A percentile compares a stretch with the other conserved stretches of the same genome.
These are phyloP conservation scores for Oconnorella tubifera DNA, from an alignment of 2,888 invertebrate genomes.

Conservation along the genomic window DNA sequence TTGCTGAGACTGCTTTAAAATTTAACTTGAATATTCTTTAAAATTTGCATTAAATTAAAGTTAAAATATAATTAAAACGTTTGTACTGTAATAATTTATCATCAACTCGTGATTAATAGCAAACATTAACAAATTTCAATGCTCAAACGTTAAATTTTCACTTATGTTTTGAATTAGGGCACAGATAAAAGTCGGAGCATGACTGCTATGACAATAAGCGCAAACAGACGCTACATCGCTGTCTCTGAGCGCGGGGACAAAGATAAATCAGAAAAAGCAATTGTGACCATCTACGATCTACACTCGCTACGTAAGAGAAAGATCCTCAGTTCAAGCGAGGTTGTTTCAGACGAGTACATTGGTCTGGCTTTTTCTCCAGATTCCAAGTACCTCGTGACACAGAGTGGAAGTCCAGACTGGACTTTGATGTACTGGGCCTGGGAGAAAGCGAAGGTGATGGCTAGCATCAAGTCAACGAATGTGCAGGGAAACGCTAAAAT, in stretches of 20 bases:
- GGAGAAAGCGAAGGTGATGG: constrained; percentile 69
- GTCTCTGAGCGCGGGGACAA: constrained; percentile 51
- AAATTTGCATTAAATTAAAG: too few relatives aligned
- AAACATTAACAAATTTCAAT: too few relatives aligned
- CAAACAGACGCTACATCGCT: constrained; percentile 56
- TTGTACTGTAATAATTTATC: too few relatives aligned
- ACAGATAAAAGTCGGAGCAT: constrained; percentile 57
- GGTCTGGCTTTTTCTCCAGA: constrained; percentile 76
- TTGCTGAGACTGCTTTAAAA: too few relatives aligned
- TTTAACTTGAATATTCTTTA: too few relatives aligned
- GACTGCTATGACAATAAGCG: constrained; percentile 56
- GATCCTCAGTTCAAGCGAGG: constrained; percentile 53
- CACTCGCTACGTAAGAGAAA: constrained; percentile 56
- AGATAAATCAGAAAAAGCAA: constrained; percentile 49
- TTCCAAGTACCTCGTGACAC: constrained; percentile 73
- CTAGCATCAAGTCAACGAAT: constrained; percentile 66
- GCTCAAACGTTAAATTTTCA: too few relatives aligned
- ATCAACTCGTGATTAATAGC: too few relatives aligned
- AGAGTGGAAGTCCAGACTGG: constrained; percentile 81
- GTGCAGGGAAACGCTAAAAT: constrained; percentile 61
- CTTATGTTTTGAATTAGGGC: too few relatives aligned
- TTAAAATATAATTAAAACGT: too few relatives aligned
- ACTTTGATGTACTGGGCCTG: constrained; percentile 64
- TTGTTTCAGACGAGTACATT: constrained; percentile 64
- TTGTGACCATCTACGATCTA: constrained; percentile 58